Conservation (phyloP, 1,140 invertebrate species). For the Octopus sinensis region DNA sequence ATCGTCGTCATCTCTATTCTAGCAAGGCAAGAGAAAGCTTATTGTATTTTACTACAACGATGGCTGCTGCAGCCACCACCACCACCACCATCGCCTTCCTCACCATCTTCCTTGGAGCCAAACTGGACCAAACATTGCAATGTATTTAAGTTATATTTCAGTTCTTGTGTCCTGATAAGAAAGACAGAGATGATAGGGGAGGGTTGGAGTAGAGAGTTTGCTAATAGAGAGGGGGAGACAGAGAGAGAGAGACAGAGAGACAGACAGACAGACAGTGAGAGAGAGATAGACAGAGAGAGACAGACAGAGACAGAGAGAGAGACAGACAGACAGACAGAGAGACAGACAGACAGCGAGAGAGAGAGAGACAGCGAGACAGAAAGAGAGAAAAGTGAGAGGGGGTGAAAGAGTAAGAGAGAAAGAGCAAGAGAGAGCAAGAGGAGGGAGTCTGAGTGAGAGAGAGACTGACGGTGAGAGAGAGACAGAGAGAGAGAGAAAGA, state of each 20-base stretch:
- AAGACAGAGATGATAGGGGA: background rate
- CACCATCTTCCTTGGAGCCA: too few species aligned
- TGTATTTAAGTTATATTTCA: background rate
- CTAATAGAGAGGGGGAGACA: background rate
- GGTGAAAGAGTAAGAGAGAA: constrained; percentile 5
- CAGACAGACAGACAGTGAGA: background rate
- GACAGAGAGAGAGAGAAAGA: background rate
- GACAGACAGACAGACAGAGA: too few species aligned
- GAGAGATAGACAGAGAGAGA: background rate
- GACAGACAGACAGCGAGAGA: background rate
- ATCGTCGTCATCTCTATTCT: too few species aligned
- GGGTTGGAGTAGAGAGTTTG: background rate
- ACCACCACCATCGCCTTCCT: too few species aligned
- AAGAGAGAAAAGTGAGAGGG: background rate
- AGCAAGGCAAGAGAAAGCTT: too few species aligned
- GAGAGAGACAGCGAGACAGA: background rate
- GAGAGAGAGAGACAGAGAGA: too few species aligned
- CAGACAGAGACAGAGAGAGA: background rate
- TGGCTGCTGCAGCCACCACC: too few species aligned
- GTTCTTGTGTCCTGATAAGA: background rate
- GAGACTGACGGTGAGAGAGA: background rate
- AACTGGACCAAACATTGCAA: too few species aligned
- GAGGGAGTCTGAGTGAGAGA: background rate
- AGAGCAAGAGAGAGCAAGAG: background rate
- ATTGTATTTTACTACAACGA: too few species aligned